Conservation (phyloP, 2,113 vertebrate species). For the Polyodon spathula region DNA sequence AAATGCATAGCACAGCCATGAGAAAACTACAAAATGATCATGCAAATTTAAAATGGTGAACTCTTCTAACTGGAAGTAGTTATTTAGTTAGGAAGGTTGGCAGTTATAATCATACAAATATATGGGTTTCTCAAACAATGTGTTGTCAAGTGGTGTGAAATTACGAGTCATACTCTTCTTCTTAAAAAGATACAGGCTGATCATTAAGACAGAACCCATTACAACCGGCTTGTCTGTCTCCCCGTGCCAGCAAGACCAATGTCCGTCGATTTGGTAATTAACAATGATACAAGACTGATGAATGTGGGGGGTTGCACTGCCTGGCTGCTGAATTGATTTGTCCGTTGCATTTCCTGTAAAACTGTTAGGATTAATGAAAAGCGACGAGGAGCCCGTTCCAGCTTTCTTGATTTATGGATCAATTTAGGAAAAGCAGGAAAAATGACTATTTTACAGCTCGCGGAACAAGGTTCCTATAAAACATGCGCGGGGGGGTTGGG, state of each 20-base stretch:
- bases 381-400: constrained; percentile 10
- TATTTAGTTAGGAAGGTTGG: too few species aligned
- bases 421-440: constrained; percentile 26
- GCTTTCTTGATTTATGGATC: constrained; percentile 33
- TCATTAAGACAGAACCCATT: too few species aligned
- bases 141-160: too few species aligned
- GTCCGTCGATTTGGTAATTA: constrained; percentile 29
- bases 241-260: constrained; percentile 29
- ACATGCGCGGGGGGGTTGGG: neutral
- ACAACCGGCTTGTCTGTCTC: constrained; percentile 9
- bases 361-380: constrained; percentile 43
- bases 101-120: too few species aligned
- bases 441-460: constrained; percentile 27
- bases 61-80: too few species aligned
- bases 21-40: too few species aligned
- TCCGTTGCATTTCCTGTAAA: constrained; percentile 31
- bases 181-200: constrained; percentile 15
- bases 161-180: too few species aligned
- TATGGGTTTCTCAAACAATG: too few species aligned
- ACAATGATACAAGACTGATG: constrained; percentile 41
- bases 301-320: constrained; percentile 30
- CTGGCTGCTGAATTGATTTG: constrained; percentile 38
- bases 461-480: constrained; percentile 10
- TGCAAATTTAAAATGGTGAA: too few species aligned
- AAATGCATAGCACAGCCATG: too few species aligned